phyloP scores from a whole-genome alignment of 2,797 vertebrate genomes.

The Crax fasciolata region DNA sequence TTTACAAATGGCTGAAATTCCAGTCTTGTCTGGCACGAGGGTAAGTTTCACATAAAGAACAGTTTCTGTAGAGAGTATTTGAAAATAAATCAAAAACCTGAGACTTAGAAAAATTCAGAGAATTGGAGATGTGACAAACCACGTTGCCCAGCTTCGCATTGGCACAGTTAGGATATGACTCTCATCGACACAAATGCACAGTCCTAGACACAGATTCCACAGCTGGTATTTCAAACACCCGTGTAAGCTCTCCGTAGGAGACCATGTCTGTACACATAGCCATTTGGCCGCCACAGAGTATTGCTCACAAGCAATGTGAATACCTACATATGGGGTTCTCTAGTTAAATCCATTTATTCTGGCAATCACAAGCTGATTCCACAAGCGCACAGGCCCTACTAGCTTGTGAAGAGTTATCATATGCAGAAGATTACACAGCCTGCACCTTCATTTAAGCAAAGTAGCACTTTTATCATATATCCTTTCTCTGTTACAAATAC shows the following conservation, averaged over 20 bases:
- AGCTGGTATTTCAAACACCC: not conserved
- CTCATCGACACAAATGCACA: not conserved
- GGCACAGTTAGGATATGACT: not conserved
- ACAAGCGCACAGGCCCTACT: not conserved
- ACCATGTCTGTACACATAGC: not conserved
- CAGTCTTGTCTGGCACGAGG: slow-evolving; percentile 27
- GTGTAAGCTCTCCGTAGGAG: not conserved
- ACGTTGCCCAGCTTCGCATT: not conserved
- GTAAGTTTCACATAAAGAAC: slow-evolving; percentile 4
- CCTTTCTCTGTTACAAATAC: not conserved
- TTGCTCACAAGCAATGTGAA: not conserved
- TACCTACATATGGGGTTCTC: not conserved
- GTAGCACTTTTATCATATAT: not conserved
- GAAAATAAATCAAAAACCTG: slow-evolving; percentile 34
- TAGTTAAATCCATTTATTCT: not conserved
- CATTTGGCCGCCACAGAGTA: not conserved
- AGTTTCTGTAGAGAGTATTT: slow-evolving; percentile 4
- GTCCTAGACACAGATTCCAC: not conserved
- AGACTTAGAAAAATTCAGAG: slow-evolving; percentile 4
- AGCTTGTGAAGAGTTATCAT: not conserved
- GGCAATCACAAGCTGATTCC: not conserved
- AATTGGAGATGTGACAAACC: not conserved
- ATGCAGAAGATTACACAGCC: not conserved
- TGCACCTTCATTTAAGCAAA: not conserved
- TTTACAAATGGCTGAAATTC: slow-evolving; percentile 41